phyloP scores from a whole-genome alignment of 2,113 vertebrate genomes.

The pig (Sus scrofa) region T2T-Sscrofa CM000817.6:30023001-30023500 shows the following conservation, averaged over 20 bases:
- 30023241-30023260: not conserved
- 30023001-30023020: not conserved
- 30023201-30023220: not conserved
- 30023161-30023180: not conserved
- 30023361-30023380: not conserved
- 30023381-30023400: not conserved
- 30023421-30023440: not conserved
- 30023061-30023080: not conserved
- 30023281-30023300: not conserved
- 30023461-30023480: not conserved
- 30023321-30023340: not conserved
- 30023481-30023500: not conserved
- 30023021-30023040: not conserved
- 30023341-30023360: not conserved
- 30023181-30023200: not conserved
- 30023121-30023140: not conserved
- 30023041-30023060: not conserved
- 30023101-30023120: not conserved
- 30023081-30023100: not conserved
- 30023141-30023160: not conserved
- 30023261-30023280: not conserved
- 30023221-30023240: not conserved
- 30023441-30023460: not conserved
- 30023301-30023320: not conserved
- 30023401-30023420: not conserved